These are phyloP conservation scores for Chloebia gouldiae DNA, from an alignment of 2,113 vertebrate genomes.

Conservation along the genomic window DNA sequence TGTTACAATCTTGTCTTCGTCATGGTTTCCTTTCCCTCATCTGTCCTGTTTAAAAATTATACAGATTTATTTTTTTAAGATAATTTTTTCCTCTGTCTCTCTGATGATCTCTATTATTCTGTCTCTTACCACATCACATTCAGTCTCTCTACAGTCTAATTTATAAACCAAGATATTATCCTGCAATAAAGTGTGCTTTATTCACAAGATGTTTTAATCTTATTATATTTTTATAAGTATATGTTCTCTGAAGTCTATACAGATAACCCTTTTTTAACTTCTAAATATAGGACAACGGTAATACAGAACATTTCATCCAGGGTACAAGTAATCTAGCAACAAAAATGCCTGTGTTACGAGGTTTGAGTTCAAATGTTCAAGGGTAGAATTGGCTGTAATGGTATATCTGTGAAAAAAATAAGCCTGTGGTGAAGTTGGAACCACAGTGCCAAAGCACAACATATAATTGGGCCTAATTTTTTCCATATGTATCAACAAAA, in stretches of 20 bases:
- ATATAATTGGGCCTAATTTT: conserved; percentile 77
- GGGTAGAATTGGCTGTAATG: conserved; percentile 62
- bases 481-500: conserved; percentile 81
- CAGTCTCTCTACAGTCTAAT: not conserved
- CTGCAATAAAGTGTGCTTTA: not conserved
- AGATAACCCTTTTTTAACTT: conserved; percentile 41
- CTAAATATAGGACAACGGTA: conserved; percentile 22
- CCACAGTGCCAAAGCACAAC: conserved; percentile 74
- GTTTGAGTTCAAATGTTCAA: conserved; percentile 76
- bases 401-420: conserved; percentile 74
- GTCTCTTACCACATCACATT: not conserved
- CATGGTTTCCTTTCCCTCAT: not conserved
- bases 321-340: conserved; percentile 41
- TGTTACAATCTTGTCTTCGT: not conserved
- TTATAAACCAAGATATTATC: not conserved
- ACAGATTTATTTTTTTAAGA: not conserved
- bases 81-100: not conserved
- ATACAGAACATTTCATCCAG: conserved; percentile 29
- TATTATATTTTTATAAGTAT: conserved; percentile 11
- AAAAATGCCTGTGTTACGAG: conserved; percentile 68
- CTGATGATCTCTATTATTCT: not conserved
- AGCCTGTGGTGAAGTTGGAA: conserved; percentile 71
- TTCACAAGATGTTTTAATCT: conserved; percentile 9
- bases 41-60: not conserved
- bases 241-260: conserved; percentile 19